Evolutionary conservation across 2,113 vertebrate species (phyloP).

Genomic region (Indri indri): DNA sequence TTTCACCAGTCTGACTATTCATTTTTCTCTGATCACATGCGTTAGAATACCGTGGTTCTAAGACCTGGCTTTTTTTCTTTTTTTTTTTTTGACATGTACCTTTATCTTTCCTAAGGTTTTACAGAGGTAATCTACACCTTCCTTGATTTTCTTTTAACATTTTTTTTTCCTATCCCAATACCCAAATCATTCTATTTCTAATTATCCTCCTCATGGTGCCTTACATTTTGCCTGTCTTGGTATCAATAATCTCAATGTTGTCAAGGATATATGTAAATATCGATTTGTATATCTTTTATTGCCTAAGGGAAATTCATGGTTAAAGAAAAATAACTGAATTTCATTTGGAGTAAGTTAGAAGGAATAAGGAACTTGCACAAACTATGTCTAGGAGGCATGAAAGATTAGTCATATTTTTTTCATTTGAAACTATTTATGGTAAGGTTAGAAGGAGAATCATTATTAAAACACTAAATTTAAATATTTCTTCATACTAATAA

Average conservation of each 20-base stretch:
- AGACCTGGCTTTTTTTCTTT: not conserved
- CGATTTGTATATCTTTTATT: not conserved
- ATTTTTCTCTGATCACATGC: not conserved
- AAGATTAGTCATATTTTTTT: not conserved
- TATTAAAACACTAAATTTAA: not conserved
- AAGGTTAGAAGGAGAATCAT: not conserved
- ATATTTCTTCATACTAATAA: not conserved
- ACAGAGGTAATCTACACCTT: not conserved
- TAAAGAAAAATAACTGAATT: conserved; percentile 21
- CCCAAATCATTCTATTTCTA: not conserved
- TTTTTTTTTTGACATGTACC: not conserved
- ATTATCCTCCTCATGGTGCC: not conserved
- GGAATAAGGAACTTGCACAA: not conserved
- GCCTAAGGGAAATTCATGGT: not conserved
- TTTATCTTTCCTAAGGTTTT: not conserved
- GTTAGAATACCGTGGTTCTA: not conserved
- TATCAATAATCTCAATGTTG: conserved; percentile 17
- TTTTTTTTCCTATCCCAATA: not conserved
- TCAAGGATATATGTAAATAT: not conserved
- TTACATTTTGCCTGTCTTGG: not conserved
- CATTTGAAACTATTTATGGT: not conserved
- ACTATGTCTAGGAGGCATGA: not conserved
- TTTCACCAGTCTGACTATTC: not conserved
- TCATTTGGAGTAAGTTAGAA: not conserved
- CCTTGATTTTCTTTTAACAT: not conserved